Evolutionary conservation across 1,140 invertebrate species (phyloP), one percentile per base, ranked within the genome.

Genomic region (Eubasilissa regina): DNA sequence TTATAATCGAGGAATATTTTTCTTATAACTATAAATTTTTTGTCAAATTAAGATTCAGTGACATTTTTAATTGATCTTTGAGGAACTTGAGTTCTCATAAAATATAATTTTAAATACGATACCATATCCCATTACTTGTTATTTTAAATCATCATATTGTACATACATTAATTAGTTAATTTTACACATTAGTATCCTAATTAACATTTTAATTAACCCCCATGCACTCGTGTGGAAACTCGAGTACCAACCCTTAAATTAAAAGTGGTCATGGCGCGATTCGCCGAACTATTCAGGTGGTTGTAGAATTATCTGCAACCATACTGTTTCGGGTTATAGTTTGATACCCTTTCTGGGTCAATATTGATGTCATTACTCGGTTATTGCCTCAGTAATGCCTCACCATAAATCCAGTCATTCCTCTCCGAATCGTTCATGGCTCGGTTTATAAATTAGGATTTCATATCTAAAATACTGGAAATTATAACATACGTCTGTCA

Each of bases 341-440:
- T 56, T 72, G 58, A 55, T 70, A 64, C 55, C 80, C 77, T 62
- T 78, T 75, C 75, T 74, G 12, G 72, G 68, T 53, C 64, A 47
- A 81, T 81, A 81, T 81, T 77, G 80, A 79, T 77, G 80, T 77
- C 80, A 81, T 79, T 79, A 81, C 80, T 81, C 80, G 74, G 77
- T 81, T 81, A 81, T 79, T 76, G 77, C 80, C 68, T 43, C 15
- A 60, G 77, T 81, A 81, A 81, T 81, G 80, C 60, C n/a, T 44
- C 43, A n/a, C 72, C 51, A 81, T 81, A 81, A 81, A 81, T 81
- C 73, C 76, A 51, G 21, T 53, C 55, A n/a, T 44, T 73, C 21
- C 25, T 73, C 51, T 25, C 70, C 21, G 45, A 15, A 35, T 55
- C 47, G 17, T 15, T 11, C 44, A 7, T 13, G n/a, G 45, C 43